These are phyloP conservation scores for Penaeus monodon DNA, from an alignment of 2,888 invertebrate species.

Conservation along the genomic window DNA sequence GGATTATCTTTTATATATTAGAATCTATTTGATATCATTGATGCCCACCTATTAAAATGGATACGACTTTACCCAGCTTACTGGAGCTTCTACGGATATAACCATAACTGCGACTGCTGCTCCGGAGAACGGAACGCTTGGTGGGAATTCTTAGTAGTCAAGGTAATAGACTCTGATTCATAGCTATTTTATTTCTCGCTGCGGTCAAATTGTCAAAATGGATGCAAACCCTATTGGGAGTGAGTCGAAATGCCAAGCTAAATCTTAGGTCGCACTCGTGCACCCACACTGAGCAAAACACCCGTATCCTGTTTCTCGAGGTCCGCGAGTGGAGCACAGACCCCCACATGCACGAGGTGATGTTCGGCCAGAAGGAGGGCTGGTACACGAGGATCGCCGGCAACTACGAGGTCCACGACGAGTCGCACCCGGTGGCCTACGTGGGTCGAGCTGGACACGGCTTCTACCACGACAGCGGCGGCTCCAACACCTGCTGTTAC, in stretches of 20 bases:
- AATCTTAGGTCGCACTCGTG: no score
- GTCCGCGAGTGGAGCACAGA: conserved; percentile 28
- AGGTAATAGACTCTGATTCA: conserved; percentile 22
- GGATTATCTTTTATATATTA: no score
- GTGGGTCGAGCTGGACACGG: conserved; percentile 54
- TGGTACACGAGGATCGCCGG: conserved; percentile 57
- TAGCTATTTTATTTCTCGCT: no score
- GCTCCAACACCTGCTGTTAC: conserved; percentile 57
- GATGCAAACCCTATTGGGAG: no score
- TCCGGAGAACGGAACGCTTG: conserved; percentile 50
- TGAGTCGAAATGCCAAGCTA: no score
- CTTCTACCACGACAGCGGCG: conserved; percentile 59
- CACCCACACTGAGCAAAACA: no score
- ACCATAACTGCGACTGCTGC: conserved; percentile 60
- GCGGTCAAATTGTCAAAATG: no score
- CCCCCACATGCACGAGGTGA: conserved; percentile 41
- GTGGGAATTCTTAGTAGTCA: conserved; percentile 54
- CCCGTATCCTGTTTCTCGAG: neutral
- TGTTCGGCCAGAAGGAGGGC: conserved; percentile 53
- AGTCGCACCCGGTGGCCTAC: conserved; percentile 53
- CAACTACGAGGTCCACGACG: conserved; percentile 38
- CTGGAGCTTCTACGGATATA: conserved; percentile 63
- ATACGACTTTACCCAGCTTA: conserved; percentile 22
- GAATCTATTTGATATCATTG: neutral
- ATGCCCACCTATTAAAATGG: no score